These are phyloP conservation scores for Tetragonula clypearis DNA, from an alignment of 1,140 invertebrate genomes.

Conservation along the genomic window DNA sequence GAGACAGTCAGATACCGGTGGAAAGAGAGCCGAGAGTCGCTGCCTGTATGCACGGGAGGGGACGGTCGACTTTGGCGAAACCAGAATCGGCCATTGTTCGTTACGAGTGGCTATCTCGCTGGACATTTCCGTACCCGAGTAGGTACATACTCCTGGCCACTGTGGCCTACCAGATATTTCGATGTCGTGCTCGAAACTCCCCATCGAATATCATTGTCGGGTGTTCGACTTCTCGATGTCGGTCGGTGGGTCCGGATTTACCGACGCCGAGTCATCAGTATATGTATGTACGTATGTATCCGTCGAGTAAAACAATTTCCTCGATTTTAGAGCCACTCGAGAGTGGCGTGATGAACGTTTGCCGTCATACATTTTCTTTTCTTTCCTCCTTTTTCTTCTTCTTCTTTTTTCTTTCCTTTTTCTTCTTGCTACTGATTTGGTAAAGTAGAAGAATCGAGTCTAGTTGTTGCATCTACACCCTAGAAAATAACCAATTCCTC, in stretches of 20 bases:
- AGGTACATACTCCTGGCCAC: constrained; percentile 52
- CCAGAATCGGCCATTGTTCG: constrained; percentile 77
- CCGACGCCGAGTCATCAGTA: neutral
- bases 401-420: too few relatives aligned
- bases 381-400: neutral
- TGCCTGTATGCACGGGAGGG: constrained; percentile 30
- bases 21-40: constrained; percentile 17
- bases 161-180: constrained; percentile 66
- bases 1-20: constrained; percentile 26
- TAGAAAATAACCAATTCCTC: too few relatives aligned
- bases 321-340: neutral
- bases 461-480: too few relatives aligned
- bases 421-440: too few relatives aligned
- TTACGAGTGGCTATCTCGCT: constrained; percentile 79
- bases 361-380: too few relatives aligned
- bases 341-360: neutral
- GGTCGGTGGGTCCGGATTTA: constrained; percentile 37
- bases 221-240: constrained; percentile 60
- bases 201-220: constrained; percentile 54
- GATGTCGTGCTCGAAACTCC: constrained; percentile 60
- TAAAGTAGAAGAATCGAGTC: too few relatives aligned
- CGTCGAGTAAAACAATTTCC: constrained; percentile 28
- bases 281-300: too few relatives aligned
- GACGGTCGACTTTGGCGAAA: constrained; percentile 70
- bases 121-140: constrained; percentile 77